Evolutionary conservation across 2,888 invertebrate species (phyloP), one percentile per base, ranked within the genome.

Genomic region (Nematopogon swammerdamellus): DNA sequence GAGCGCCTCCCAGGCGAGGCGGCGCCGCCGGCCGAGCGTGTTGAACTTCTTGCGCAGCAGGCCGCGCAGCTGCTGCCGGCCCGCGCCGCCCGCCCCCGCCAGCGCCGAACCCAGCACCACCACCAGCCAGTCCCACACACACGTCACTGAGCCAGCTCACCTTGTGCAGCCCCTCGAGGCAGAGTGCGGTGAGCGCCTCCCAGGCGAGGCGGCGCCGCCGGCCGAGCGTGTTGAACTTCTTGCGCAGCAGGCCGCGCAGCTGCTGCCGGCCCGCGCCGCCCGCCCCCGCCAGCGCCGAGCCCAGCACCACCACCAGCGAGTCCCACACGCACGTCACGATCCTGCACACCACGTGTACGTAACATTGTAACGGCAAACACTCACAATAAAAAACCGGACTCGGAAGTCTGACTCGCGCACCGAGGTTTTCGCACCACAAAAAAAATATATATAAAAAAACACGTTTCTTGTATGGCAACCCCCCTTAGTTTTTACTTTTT

Each of bases 301-400:
- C 92, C 16, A 96, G 72, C 1, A 97, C 92, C 16, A 90, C 89
- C 52, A 96, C 87, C 82, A 95, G 90, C 0, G 92, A 92, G 42
- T 91, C 89, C 96, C 96, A 97, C 61, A 95, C 94, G 59, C 92
- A 92, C 1, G 93, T 93, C 47, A 97, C 68, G 30, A 96, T 86
- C 51, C 91, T 80, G 55, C 19, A 65, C 67, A 16, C n/a, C n/a
- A n/a, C n/a, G n/a, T n/a, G n/a, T n/a, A n/a, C n/a, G n/a, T n/a
- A n/a, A 46, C 47, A 17, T 44, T n/a, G n/a, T n/a, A n/a, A n/a
- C n/a, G n/a, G n/a, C n/a, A n/a, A 11, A n/a, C n/a, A n/a, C n/a
- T n/a, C n/a, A n/a, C n/a, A 25, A 25, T 6, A 25, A 25, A 25
- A 25, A 25, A 25, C 25, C 25, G n/a, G n/a, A n/a, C n/a, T n/a